phyloP scores from a whole-genome alignment of 2,888 invertebrate genomes.

The Leucophenga maculata region DNA sequence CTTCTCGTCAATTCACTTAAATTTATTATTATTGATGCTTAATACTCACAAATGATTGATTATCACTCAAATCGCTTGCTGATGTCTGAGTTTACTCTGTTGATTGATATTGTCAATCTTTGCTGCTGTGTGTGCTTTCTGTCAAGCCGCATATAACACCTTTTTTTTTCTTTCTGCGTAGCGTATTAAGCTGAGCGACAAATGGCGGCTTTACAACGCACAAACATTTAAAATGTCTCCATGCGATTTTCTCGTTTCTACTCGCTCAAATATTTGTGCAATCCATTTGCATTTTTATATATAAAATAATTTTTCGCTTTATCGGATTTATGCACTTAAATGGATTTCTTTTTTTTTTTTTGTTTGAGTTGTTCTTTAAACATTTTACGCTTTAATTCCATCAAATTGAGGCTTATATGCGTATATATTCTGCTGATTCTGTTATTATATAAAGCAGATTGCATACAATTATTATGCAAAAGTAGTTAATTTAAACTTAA shows the following conservation, averaged over 20 bases:
- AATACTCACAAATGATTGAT: no score
- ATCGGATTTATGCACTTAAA: background rate
- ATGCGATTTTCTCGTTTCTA: no score
- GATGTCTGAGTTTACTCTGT: background rate
- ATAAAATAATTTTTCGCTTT: background rate
- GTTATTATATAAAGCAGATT: no score
- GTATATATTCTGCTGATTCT: no score
- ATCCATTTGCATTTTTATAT: background rate
- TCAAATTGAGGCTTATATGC: no score
- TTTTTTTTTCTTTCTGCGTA: background rate
- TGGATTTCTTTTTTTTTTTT: background rate
- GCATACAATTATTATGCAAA: no score
- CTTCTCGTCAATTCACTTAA: no score
- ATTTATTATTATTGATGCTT: no score
- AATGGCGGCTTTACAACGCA: slow-evolving; percentile 3
- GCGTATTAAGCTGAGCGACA: background rate
- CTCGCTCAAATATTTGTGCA: background rate
- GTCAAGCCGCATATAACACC: background rate
- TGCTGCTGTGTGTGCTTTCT: background rate
- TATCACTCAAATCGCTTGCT: background rate
- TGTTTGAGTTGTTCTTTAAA: no score
- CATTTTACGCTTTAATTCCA: no score
- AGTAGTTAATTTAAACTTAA: no score
- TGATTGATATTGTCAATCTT: background rate
- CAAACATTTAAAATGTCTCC: slow-evolving; percentile 1